These are phyloP conservation scores for Sardina pilchardus DNA, from an alignment of 2,113 vertebrate genomes.

Conservation along the genomic window DNA sequence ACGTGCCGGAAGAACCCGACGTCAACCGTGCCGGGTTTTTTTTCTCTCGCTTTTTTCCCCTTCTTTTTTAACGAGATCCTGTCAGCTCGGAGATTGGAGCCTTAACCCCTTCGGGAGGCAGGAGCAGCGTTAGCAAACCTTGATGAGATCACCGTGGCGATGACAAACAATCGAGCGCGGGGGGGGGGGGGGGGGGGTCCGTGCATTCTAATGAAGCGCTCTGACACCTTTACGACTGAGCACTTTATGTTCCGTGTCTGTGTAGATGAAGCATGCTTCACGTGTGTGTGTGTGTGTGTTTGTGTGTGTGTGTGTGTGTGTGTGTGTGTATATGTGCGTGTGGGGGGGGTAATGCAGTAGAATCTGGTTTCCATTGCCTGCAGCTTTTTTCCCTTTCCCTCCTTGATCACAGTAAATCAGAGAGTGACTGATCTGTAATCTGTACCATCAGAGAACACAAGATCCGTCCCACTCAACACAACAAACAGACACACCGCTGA, in stretches of 20 bases:
- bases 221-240: neutral
- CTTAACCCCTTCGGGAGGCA: constrained; percentile 43
- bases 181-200: no score
- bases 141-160: neutral
- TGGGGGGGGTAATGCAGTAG: neutral
- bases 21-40: neutral
- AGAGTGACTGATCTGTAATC: constrained; percentile 12
- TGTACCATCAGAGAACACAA: neutral
- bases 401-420: constrained; percentile 12
- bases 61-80: constrained; percentile 29
- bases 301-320: no score
- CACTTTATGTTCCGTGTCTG: neutral
- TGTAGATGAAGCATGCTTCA: neutral
- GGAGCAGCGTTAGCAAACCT: neutral
- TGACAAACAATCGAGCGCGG: neutral
- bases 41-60: neutral
- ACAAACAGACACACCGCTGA: neutral
- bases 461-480: neutral
- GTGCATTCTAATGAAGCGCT: constrained; percentile 8
- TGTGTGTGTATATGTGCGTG: no score
- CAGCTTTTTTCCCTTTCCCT: neutral
- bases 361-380: neutral
- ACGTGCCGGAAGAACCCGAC: neutral
- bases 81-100: constrained; percentile 42
- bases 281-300: neutral